Conservation (phyloP, 2,888 invertebrate species). For the Tetanocera ferruginea region DNA sequence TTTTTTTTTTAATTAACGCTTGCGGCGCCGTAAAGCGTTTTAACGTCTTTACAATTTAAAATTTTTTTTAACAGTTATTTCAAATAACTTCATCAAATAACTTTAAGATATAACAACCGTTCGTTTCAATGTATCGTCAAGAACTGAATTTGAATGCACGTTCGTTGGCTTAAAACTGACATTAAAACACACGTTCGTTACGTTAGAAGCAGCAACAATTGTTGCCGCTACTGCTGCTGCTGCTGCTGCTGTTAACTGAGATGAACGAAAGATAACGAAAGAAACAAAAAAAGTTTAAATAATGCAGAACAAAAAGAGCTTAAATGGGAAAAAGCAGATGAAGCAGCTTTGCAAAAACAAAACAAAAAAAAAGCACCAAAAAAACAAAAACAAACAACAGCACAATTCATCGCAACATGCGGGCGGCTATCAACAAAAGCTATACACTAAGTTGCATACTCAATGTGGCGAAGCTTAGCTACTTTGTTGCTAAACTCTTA, state of each 20-base stretch:
- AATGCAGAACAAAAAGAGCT: neutral
- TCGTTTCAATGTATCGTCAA: conserved; percentile 59
- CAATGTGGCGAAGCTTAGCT: neutral
- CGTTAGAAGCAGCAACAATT: neutral
- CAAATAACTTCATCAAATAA: neutral
- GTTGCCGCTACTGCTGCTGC: conserved; percentile 31
- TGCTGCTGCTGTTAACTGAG: conserved; percentile 16
- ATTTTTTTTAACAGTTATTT: neutral
- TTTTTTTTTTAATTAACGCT: neutral
- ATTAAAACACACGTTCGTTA: conserved; percentile 5
- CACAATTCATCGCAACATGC: neutral
- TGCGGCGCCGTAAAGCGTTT: neutral
- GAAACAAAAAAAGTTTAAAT: neutral
- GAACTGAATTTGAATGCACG: conserved; percentile 64
- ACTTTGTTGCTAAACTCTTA: too few relatives aligned
- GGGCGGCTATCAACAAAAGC: neutral
- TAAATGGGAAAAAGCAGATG: conserved; percentile 4
- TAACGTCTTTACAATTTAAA: neutral
- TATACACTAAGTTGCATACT: neutral
- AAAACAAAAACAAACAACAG: neutral
- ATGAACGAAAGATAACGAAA: conserved; percentile 8
- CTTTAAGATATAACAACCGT: conserved; percentile 55
- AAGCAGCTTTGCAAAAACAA: neutral
- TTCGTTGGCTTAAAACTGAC: conserved; percentile 61
- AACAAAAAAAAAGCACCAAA: neutral